These are phyloP conservation scores for Eurois occulta DNA, from an alignment of 2,888 invertebrate species.

Conservation along the genomic window DNA sequence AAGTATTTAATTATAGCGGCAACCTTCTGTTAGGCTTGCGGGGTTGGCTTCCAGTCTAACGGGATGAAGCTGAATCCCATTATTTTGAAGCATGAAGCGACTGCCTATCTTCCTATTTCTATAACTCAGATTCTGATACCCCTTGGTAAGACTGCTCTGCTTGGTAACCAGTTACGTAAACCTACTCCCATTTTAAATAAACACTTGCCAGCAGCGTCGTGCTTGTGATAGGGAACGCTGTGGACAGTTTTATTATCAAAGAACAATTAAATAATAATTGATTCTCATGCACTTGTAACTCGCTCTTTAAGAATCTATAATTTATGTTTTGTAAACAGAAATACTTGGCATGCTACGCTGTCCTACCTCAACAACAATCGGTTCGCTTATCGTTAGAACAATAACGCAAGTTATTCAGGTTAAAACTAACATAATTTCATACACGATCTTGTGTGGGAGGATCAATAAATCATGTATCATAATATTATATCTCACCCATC, in stretches of 20 bases:
- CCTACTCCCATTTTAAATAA: not conserved
- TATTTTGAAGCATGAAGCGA: not conserved
- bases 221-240: not conserved
- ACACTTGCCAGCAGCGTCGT: not conserved
- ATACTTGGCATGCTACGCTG: conserved; percentile 6
- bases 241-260: not conserved
- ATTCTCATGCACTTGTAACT: not conserved
- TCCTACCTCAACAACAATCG: conserved; percentile 31
- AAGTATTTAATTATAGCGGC: not conserved
- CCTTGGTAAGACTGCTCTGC: not conserved
- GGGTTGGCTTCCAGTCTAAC: not conserved
- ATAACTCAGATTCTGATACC: too few species aligned
- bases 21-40: not conserved
- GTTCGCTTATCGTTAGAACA: conserved; percentile 14
- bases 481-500: conserved; percentile 25
- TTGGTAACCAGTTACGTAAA: not conserved
- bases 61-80: not conserved
- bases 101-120: not conserved
- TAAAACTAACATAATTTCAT: conserved; percentile 27
- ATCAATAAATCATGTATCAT: conserved; percentile 21
- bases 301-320: not conserved
- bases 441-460: conserved; percentile 28
- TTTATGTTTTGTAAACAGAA: conserved; percentile 7
- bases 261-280: not conserved
- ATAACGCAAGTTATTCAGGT: conserved; percentile 46